Conservation (phyloP, 2,797 vertebrate genomes). For the Pantherophis alleghaniensis region DNA sequence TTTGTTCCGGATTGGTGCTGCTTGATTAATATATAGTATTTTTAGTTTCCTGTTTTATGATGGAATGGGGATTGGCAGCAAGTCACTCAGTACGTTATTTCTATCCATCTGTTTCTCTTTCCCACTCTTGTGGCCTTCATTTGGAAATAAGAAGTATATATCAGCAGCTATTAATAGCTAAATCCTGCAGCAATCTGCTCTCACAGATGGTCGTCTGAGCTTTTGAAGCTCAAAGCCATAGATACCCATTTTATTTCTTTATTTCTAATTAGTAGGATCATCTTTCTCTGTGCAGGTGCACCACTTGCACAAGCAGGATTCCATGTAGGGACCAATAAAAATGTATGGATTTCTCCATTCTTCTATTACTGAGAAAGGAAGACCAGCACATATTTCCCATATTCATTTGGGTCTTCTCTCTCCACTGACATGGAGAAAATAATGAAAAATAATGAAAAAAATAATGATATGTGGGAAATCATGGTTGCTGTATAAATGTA, state of each 20-base stretch:
- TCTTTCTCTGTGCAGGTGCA: constrained; percentile 35
- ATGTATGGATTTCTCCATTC: neutral
- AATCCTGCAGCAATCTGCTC: constrained; percentile 70
- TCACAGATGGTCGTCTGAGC: constrained; percentile 71
- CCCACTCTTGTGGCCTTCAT: constrained; percentile 61
- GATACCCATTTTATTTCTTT: constrained; percentile 64
- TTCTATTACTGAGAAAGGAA: neutral
- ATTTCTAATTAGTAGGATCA: constrained; percentile 39
- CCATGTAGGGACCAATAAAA: neutral
- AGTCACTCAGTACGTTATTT: constrained; percentile 64
- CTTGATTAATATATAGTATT: neutral
- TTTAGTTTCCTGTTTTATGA: constrained; percentile 55
- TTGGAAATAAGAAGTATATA: constrained; percentile 64
- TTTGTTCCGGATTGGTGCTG: neutral
- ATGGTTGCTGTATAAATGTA: neutral
- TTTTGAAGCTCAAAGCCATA: constrained; percentile 63
- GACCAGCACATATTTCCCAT: neutral
- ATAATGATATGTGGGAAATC: neutral
- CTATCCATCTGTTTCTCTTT: constrained; percentile 69
- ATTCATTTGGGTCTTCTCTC: neutral
- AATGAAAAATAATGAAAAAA: neutral
- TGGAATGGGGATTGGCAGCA: constrained; percentile 59
- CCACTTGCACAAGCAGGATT: neutral
- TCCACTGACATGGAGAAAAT: neutral
- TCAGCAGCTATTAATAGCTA: constrained; percentile 75